Conservation (phyloP, 1,140 invertebrate species). For the Drosophila subpulchrella region DNA sequence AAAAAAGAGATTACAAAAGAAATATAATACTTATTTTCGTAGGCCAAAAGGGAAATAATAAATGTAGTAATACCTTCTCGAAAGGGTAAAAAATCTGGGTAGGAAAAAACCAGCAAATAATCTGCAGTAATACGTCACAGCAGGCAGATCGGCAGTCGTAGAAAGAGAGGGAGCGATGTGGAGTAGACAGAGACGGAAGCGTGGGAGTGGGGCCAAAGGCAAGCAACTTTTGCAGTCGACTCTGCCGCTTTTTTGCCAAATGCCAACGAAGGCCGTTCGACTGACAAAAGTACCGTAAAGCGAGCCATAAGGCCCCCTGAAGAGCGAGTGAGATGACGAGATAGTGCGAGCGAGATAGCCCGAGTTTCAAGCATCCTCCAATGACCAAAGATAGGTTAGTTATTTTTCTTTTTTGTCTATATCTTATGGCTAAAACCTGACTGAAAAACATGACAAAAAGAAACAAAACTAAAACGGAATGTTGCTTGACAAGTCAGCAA, state of each 20-base stretch:
- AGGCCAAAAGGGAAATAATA: background rate
- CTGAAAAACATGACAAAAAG: conserved; percentile 44
- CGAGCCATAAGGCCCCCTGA: conserved; percentile 11
- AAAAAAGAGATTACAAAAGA: background rate
- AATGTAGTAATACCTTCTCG: background rate
- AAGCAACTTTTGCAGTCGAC: conserved; percentile 64
- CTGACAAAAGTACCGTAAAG: conserved; percentile 73
- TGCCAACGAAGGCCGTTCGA: conserved; percentile 71
- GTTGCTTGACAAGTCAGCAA: conserved; percentile 72
- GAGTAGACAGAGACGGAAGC: conserved; percentile 4
- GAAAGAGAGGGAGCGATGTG: background rate
- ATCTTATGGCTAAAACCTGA: conserved; percentile 59
- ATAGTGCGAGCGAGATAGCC: background rate
- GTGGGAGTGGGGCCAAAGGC: conserved; percentile 54
- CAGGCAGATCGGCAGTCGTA: conserved; percentile 10
- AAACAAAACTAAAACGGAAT: conserved; percentile 69
- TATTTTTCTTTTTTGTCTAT: conserved; percentile 33
- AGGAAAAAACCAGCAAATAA: conserved; percentile 19
- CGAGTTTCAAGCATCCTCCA: conserved; percentile 45
- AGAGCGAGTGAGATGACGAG: background rate
- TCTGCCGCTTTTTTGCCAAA: conserved; percentile 51
- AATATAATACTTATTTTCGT: no score
- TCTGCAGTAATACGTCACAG: conserved; percentile 36
- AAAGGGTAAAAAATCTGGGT: background rate
- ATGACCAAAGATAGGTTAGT: conserved; percentile 43